Conservation (phyloP, 1,140 invertebrate species). For the Melanaphis sacchari region DNA sequence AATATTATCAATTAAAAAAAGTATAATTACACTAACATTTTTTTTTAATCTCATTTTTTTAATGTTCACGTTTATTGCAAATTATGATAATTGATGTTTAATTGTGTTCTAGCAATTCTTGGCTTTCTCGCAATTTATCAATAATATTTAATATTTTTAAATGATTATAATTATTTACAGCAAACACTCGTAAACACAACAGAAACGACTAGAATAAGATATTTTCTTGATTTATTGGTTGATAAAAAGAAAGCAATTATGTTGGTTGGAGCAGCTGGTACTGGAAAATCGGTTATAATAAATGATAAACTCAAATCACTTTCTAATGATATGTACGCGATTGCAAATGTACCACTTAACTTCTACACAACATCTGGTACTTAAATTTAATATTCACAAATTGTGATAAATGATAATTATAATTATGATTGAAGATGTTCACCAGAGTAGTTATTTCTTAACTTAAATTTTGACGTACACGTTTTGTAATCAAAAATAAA, state of each 20-base stretch:
- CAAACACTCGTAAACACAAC: conserved; percentile 84
- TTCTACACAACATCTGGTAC: conserved; percentile 92
- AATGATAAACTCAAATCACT: conserved; percentile 80
- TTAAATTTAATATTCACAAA: background rate
- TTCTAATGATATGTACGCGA: conserved; percentile 75
- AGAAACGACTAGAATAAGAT: conserved; percentile 88
- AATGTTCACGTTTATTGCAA: too few species aligned
- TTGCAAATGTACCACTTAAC: conserved; percentile 92
- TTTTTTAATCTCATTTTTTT: too few species aligned
- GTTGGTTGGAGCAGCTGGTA: conserved; percentile 88
- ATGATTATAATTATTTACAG: conserved; percentile 64
- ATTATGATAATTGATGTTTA: too few species aligned
- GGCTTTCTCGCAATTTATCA: too few species aligned
- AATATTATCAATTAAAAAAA: background rate
- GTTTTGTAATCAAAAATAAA: background rate
- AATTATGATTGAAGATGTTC: background rate
- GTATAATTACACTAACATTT: too few species aligned
- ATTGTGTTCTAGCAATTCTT: too few species aligned
- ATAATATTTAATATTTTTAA: background rate
- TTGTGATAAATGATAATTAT: background rate
- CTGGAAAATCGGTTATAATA: conserved; percentile 87
- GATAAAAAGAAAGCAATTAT: conserved; percentile 83
- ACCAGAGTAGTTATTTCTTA: too few species aligned
- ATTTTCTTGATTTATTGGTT: conserved; percentile 88
- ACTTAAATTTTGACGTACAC: background rate